A percentile compares a stretch with the other conserved stretches of the same genome.
Conservation (phyloP, 1,140 invertebrate species). For the Drosophila saltans region DNA sequence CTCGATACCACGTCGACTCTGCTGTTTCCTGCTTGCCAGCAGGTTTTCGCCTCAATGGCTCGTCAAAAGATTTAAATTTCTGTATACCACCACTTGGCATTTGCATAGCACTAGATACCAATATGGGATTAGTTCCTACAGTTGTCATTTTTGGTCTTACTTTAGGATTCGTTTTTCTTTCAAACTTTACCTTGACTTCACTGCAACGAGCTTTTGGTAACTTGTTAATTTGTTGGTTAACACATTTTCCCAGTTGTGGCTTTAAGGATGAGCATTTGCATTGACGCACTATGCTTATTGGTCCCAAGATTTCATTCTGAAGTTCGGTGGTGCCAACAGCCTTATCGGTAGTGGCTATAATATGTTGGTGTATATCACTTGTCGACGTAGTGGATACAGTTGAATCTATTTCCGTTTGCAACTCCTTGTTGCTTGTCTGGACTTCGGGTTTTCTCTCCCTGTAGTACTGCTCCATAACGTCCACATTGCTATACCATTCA, state of each 20-base stretch:
- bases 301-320: background rate
- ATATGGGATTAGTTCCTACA: background rate
- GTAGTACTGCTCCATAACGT: background rate
- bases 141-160: background rate
- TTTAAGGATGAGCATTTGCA: background rate
- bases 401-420: slow-evolving; percentile 4
- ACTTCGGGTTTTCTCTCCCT: background rate
- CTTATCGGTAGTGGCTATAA: slow-evolving; percentile 16
- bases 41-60: background rate
- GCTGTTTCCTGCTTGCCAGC: background rate
- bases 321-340: slow-evolving; percentile 17
- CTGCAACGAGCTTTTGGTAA: background rate
- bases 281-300: background rate
- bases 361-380: background rate
- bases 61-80: background rate
- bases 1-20: background rate
- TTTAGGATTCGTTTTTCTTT: background rate
- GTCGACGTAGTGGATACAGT: slow-evolving; percentile 4
- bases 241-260: background rate
- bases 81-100: background rate
- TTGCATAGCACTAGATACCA: background rate
- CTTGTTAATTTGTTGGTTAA: background rate
- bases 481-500: background rate
- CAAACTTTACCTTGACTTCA: background rate
- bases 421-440: background rate